Evolutionary conservation across 2,888 invertebrate species (phyloP).

Genomic region (Seira sanloemensis): DNA sequence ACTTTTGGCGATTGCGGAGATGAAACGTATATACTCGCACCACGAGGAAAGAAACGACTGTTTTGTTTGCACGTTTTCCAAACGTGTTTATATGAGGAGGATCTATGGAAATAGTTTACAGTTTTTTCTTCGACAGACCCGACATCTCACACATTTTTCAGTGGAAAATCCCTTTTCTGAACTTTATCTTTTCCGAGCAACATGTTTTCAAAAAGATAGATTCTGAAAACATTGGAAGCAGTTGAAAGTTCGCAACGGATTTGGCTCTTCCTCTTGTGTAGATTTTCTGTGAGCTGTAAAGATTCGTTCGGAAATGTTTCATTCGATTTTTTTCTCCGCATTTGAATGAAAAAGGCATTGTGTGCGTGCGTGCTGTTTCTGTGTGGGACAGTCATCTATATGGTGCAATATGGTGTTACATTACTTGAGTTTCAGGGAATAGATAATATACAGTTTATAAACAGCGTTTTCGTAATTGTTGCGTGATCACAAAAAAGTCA

Average conservation of each 20-base stretch:
- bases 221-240: too few relatives aligned
- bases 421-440: neutral
- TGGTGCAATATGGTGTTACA: slow-evolving; percentile 29
- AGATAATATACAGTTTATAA: neutral
- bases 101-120: too few relatives aligned
- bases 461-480: slow-evolving; percentile 4
- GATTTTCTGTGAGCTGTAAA: neutral
- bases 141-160: neutral
- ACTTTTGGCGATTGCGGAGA: neutral
- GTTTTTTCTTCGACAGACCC: neutral
- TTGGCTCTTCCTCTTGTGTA: neutral
- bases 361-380: slow-evolving; percentile 19
- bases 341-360: neutral
- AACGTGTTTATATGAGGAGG: too few relatives aligned
- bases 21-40: slow-evolving; percentile 3
- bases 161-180: neutral
- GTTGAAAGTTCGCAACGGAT: neutral
- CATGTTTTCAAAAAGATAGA: too few relatives aligned
- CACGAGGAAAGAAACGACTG: neutral
- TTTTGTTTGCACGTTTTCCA: slow-evolving; percentile 15
- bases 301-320: neutral
- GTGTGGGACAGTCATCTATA: neutral
- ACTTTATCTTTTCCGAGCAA: neutral
- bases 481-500: slow-evolving; percentile 3
- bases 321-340: neutral